phyloP scores from a whole-genome alignment of 2,888 invertebrate species.

The Thera obeliscata region DNA sequence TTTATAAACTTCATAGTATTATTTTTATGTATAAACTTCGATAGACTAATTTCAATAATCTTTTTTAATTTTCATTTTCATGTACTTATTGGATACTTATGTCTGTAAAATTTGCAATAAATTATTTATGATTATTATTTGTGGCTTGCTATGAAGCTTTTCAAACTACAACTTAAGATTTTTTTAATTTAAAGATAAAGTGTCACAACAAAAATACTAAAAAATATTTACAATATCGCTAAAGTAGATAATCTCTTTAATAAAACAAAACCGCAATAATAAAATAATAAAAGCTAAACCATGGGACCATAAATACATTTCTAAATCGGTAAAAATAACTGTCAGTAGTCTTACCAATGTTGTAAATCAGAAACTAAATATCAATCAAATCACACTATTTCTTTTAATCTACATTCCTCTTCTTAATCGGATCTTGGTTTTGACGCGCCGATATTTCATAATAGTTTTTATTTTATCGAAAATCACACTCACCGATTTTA shows the following conservation, averaged over 20 bases:
- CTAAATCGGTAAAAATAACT: slow-evolving; percentile 29
- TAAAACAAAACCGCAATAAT: not conserved
- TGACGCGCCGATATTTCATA: slow-evolving; percentile 11
- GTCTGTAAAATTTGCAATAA: no score
- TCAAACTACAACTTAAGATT: not conserved
- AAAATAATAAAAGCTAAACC: not conserved
- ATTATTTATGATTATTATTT: no score
- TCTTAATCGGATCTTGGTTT: slow-evolving; percentile 26
- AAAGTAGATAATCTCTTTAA: not conserved
- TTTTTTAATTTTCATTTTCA: no score
- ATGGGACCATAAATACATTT: slow-evolving; percentile 24
- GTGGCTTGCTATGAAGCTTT: no score
- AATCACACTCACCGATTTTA: slow-evolving; percentile 10
- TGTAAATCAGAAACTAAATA: slow-evolving; percentile 34
- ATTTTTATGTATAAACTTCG: no score
- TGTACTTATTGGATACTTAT: no score
- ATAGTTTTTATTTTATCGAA: slow-evolving; percentile 15
- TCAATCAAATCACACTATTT: slow-evolving; percentile 28
- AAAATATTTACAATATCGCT: not conserved
- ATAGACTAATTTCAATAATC: no score
- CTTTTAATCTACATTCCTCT: slow-evolving; percentile 24
- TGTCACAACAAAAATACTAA: not conserved
- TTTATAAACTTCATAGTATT: no score
- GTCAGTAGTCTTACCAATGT: slow-evolving; percentile 27
- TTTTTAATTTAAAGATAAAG: not conserved